phyloP scores from a whole-genome alignment of 2,797 vertebrate genomes.

The Chrysocyon brachyurus region DNA sequence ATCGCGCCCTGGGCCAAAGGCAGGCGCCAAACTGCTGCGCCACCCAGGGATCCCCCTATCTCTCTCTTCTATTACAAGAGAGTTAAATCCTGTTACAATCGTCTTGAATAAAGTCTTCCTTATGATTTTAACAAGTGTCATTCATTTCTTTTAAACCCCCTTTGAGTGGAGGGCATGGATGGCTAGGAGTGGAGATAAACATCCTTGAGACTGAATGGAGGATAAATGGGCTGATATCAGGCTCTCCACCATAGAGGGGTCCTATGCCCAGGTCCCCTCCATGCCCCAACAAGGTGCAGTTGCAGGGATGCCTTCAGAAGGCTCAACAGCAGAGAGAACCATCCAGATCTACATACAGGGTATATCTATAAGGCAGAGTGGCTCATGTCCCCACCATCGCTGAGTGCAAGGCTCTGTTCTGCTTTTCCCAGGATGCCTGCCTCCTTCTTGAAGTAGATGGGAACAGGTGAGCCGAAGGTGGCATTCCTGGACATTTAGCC shows the following conservation, averaged over 20 bases:
- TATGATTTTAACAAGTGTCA: background rate
- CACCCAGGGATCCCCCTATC: too few relatives aligned
- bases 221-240: too few relatives aligned
- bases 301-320: background rate
- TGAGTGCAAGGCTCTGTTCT: background rate
- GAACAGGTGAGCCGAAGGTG: background rate
- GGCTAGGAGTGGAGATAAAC: background rate
- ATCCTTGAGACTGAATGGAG: background rate
- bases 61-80: background rate
- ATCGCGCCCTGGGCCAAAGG: too few relatives aligned
- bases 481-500: background rate
- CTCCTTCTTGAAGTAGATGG: background rate
- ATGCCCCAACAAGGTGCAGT: too few relatives aligned
- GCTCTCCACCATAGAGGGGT: background rate
- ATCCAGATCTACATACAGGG: rapidly evolving
- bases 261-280: rapidly evolving
- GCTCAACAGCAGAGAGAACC: background rate
- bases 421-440: background rate
- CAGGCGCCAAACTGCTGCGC: too few relatives aligned
- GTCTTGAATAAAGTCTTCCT: background rate
- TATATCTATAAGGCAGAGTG: background rate
- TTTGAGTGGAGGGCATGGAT: background rate
- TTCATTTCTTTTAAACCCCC: background rate
- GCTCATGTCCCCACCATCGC: too few relatives aligned
- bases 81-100: background rate